Percentiles rank a stretch among this genome's conserved stretches.
Evolutionary conservation across 2,113 vertebrate genomes (phyloP).

Genomic region (Caranx ignobilis): DNA sequence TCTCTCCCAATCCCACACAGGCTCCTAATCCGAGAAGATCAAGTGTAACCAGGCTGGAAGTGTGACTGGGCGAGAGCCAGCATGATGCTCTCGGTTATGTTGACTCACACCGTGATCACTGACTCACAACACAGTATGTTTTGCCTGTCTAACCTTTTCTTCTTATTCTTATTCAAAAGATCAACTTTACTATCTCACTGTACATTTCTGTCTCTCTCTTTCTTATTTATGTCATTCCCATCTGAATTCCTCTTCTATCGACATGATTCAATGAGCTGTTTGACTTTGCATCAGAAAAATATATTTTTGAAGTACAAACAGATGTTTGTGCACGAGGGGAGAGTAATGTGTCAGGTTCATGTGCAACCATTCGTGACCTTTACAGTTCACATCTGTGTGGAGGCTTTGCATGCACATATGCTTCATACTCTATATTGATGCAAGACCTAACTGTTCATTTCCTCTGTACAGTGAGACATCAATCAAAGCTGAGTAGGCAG

Average conservation of each 20-base stretch:
- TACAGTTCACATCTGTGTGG: constrained; percentile 37
- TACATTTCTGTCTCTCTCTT: background rate
- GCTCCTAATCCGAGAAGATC: constrained; percentile 70
- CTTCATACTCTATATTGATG: constrained; percentile 1
- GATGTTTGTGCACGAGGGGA: constrained; percentile 11
- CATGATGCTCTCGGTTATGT: constrained; percentile 30
- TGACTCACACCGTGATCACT: constrained; percentile 56
- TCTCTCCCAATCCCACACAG: constrained; percentile 58
- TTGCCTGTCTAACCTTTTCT: constrained; percentile 37
- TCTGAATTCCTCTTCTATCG: background rate
- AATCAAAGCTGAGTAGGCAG: constrained; percentile 47
- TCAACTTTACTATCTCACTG: background rate
- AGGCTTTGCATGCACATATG: constrained; percentile 23
- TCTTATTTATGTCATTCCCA: background rate
- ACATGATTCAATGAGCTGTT: background rate
- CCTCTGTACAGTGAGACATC: constrained; percentile 31
- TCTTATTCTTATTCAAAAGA: constrained; percentile 11
- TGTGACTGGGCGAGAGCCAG: constrained; percentile 56
- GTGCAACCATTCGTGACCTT: constrained; percentile 32
- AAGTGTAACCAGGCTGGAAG: constrained; percentile 57
- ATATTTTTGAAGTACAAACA: background rate
- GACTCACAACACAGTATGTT: constrained; percentile 21
- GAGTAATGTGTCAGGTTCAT: constrained; percentile 20
- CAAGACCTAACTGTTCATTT: constrained; percentile 15
- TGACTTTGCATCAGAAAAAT: background rate